phyloP scores from a whole-genome alignment of 2,888 invertebrate species.

The Vesta saturnalis region DNA sequence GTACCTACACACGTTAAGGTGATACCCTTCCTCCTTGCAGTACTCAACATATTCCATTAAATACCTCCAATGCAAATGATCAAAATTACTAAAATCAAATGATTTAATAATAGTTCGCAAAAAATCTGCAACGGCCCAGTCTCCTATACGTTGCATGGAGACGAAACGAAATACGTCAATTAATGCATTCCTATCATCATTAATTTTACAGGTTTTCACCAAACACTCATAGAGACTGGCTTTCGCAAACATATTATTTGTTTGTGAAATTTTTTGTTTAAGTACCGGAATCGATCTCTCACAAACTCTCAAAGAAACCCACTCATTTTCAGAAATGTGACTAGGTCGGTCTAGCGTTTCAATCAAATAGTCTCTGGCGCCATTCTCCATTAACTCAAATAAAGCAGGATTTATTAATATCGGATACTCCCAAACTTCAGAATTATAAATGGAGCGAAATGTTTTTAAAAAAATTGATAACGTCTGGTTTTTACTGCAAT shows the following conservation, averaged over 20 bases:
- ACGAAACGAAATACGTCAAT: not conserved
- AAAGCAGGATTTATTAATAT: not conserved
- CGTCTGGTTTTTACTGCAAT: not conserved
- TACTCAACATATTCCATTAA: not conserved
- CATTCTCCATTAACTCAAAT: constrained; percentile 14
- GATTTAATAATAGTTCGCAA: not conserved
- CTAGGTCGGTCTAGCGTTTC: not conserved
- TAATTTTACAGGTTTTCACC: constrained; percentile 19
- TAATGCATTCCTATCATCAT: constrained; percentile 16
- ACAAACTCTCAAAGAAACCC: constrained; percentile 11
- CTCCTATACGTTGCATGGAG: too few species aligned
- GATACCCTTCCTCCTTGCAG: not conserved
- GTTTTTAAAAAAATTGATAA: constrained; percentile 3
- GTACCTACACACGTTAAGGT: not conserved
- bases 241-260: not conserved
- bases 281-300: constrained; percentile 20
- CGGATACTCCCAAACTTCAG: constrained; percentile 16
- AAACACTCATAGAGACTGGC: constrained; percentile 7
- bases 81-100: not conserved
- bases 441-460: not conserved
- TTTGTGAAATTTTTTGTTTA: constrained; percentile 11
- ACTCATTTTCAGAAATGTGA: not conserved
- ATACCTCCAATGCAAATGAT: not conserved
- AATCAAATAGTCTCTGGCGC: constrained; percentile 16
- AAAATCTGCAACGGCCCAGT: too few species aligned